Conservation (phyloP, 1,140 invertebrate genomes). For the Coenobita brevimanus region DNA sequence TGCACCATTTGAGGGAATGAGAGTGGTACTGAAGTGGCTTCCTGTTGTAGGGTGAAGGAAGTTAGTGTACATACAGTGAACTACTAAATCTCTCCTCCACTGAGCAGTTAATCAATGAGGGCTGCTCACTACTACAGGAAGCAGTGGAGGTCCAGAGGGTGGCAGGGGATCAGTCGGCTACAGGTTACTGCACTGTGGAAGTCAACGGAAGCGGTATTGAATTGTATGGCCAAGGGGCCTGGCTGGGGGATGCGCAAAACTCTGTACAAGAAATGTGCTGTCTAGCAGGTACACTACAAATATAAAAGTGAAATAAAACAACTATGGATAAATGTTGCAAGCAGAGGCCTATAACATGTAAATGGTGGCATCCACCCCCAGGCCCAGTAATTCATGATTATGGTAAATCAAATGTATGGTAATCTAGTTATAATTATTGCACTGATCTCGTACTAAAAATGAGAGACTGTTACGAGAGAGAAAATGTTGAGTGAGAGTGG, state of each 20-base stretch:
- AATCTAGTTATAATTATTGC: constrained; percentile 65
- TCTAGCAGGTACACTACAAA: constrained; percentile 66
- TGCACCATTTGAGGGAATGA: constrained; percentile 53
- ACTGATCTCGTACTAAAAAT: constrained; percentile 67
- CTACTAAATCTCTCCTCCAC: constrained; percentile 39
- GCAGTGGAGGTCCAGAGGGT: constrained; percentile 54
- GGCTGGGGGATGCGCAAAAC: constrained; percentile 59
- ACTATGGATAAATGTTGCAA: constrained; percentile 66
- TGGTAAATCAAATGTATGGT: constrained; percentile 60
- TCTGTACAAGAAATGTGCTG: constrained; percentile 67
- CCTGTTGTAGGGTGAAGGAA: constrained; percentile 52
- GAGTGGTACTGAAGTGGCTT: constrained; percentile 57
- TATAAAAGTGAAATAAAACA: constrained; percentile 67
- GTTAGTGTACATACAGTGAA: constrained; percentile 15
- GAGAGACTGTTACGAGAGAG: constrained; percentile 64
- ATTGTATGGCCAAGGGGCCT: constrained; percentile 61
- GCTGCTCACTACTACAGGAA: constrained; percentile 54
- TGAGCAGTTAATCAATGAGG: constrained; percentile 51
- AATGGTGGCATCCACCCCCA: constrained; percentile 64
- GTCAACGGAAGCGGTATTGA: constrained; percentile 65
- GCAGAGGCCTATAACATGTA: constrained; percentile 66
- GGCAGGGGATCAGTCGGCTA: constrained; percentile 51
- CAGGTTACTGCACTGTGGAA: constrained; percentile 62
- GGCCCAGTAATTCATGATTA: constrained; percentile 60
- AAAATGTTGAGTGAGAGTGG: constrained; percentile 66